Evolutionary conservation across 2,888 invertebrate species (phyloP).

Genomic region (Epinotia demarniana): DNA sequence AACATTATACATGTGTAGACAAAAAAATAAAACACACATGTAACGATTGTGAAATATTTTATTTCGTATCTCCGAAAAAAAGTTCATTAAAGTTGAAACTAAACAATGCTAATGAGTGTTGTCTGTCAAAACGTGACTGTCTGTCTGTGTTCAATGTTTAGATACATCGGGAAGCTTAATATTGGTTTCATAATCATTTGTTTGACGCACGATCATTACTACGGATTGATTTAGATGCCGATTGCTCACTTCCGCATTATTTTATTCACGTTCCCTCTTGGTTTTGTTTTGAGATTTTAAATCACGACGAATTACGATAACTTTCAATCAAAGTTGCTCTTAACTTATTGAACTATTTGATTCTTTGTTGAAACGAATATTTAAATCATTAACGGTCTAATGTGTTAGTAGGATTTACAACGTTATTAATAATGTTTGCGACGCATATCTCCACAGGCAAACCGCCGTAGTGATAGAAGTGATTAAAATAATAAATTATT

Average conservation of each 20-base stretch:
- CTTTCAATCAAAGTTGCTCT: conserved; percentile 31
- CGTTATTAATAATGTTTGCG: conserved; percentile 19
- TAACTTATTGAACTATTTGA: conserved; percentile 10
- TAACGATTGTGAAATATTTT: conserved; percentile 33
- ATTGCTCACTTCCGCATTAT: conserved; percentile 78
- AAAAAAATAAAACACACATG: conserved; percentile 24
- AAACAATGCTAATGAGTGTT: conserved; percentile 76
- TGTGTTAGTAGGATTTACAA: conserved; percentile 11
- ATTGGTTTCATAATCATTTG: conserved; percentile 78
- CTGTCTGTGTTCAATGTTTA: conserved; percentile 51
- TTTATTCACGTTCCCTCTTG: conserved; percentile 57
- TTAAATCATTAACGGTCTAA: conserved; percentile 2
- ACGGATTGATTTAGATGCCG: conserved; percentile 76
- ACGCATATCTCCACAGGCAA: conserved; percentile 31
- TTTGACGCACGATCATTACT: conserved; percentile 72
- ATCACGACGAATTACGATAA: conserved; percentile 47
- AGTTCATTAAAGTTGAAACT: conserved; percentile 68
- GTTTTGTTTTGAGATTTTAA: conserved; percentile 57
- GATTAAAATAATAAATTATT: conserved; percentile 68
- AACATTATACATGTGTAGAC: background rate
- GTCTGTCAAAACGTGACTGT: conserved; percentile 58
- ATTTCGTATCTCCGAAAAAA: conserved; percentile 51
- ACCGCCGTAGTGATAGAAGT: conserved; percentile 51
- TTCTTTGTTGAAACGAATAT: conserved; percentile 12
- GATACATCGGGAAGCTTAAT: conserved; percentile 54